Evolutionary conservation across 64 coral and sea anemone species (phyloP).

Genomic region (Catalaphyllia jardinei): DNA sequence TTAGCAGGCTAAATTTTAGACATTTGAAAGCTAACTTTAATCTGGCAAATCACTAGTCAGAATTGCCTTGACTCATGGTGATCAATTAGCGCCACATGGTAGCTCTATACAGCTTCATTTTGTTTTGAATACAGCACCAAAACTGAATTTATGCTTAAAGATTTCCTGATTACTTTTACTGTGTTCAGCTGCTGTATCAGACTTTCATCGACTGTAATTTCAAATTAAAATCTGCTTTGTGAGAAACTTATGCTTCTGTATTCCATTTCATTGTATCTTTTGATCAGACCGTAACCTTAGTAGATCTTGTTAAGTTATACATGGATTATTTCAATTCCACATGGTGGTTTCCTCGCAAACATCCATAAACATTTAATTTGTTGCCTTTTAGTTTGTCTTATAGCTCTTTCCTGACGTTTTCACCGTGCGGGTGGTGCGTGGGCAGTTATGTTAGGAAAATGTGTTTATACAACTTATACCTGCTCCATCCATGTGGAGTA

Average conservation of each 20-base stretch:
- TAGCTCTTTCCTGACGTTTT: neutral
- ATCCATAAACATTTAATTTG: neutral
- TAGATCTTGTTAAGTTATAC: neutral
- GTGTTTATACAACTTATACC: no score
- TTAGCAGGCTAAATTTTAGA: no score
- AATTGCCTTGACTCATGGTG: neutral
- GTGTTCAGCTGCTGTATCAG: neutral
- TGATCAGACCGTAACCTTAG: no score
- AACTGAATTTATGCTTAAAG: neutral
- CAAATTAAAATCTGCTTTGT: neutral
- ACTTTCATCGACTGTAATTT: neutral
- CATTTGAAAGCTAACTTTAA: neutral
- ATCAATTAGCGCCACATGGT: neutral
- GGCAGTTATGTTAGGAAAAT: no score
- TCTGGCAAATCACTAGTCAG: neutral
- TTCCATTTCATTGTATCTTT: neutral
- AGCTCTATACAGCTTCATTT: neutral
- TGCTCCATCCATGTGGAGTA: no score
- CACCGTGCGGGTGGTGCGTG: no score
- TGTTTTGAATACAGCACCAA: neutral
- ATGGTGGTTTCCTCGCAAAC: neutral
- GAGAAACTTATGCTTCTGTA: neutral
- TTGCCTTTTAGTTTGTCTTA: neutral
- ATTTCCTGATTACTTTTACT: neutral
- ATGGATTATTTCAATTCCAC: slow-evolving; percentile 2